Conservation (phyloP, 2,888 invertebrate genomes). For the Drosophila conformis region DNA sequence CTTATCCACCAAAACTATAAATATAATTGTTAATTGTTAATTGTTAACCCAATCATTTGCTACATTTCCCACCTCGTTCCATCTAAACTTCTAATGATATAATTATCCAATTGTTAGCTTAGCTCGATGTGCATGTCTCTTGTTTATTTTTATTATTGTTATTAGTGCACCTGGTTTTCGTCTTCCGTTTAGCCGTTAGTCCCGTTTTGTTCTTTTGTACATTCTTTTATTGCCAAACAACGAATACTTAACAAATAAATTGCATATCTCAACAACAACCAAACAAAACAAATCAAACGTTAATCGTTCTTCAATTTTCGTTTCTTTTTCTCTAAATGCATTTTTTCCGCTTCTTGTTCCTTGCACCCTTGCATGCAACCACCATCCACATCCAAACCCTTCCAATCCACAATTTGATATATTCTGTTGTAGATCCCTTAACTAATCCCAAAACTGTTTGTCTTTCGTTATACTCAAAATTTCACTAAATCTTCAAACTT, state of each 20-base stretch:
- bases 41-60: slow-evolving; percentile 28
- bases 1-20: neutral
- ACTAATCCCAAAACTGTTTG: slow-evolving; percentile 48
- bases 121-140: slow-evolving; percentile 11
- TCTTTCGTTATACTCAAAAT: slow-evolving; percentile 58
- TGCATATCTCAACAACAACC: slow-evolving; percentile 24
- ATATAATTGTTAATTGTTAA: neutral
- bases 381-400: neutral
- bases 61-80: slow-evolving; percentile 15
- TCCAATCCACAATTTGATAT: slow-evolving; percentile 26
- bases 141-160: slow-evolving; percentile 17
- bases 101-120: slow-evolving; percentile 40
- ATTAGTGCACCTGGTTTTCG: slow-evolving; percentile 27
- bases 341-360: slow-evolving; percentile 39
- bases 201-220: slow-evolving; percentile 44
- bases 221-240: slow-evolving; percentile 51
- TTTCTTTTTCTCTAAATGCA: slow-evolving; percentile 47
- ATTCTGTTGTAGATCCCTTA: slow-evolving; percentile 29
- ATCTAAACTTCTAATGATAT: slow-evolving; percentile 11
- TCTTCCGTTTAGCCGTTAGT: slow-evolving; percentile 35
- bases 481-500: slow-evolving; percentile 45
- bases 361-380: slow-evolving; percentile 38
- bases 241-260: slow-evolving; percentile 40
- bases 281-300: slow-evolving; percentile 18
- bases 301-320: slow-evolving; percentile 34